Evolutionary conservation across 2,797 vertebrate species (phyloP).

Genomic region (Squalus acanthias): DNA sequence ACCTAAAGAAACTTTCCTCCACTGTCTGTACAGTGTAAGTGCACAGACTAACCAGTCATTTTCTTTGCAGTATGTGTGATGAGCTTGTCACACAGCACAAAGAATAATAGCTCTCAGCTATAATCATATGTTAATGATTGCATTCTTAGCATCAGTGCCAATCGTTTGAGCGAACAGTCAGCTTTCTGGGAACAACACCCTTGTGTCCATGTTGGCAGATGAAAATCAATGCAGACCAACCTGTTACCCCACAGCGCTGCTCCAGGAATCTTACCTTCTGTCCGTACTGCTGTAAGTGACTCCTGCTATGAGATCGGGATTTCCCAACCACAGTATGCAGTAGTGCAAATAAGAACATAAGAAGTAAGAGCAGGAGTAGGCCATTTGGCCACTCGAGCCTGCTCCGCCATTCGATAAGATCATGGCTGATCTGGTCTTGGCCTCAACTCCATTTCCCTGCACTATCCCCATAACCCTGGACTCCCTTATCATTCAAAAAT

Average conservation of each 20-base stretch:
- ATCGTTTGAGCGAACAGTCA: neutral
- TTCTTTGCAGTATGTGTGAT: neutral
- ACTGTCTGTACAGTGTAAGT: neutral
- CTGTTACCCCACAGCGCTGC: neutral
- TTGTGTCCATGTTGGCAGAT: neutral
- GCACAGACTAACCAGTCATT: neutral
- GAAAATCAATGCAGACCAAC: neutral
- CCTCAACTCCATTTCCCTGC: no score
- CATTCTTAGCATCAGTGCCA: neutral
- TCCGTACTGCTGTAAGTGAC: neutral
- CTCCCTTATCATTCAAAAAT: no score
- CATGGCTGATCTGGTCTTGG: no score
- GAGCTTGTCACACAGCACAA: neutral
- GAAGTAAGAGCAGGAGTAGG: no score
- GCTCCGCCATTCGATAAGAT: no score
- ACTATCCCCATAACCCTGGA: no score
- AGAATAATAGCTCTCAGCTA: neutral
- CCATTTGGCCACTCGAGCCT: no score
- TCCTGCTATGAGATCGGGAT: neutral
- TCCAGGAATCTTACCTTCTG: neutral
- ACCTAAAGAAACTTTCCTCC: neutral
- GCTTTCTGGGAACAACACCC: neutral
- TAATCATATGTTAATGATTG: neutral
- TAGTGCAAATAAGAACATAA: neutral
- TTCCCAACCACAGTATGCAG: neutral